Conservation (phyloP, 2,797 vertebrate species). For the Pangasius djambal region DNA sequence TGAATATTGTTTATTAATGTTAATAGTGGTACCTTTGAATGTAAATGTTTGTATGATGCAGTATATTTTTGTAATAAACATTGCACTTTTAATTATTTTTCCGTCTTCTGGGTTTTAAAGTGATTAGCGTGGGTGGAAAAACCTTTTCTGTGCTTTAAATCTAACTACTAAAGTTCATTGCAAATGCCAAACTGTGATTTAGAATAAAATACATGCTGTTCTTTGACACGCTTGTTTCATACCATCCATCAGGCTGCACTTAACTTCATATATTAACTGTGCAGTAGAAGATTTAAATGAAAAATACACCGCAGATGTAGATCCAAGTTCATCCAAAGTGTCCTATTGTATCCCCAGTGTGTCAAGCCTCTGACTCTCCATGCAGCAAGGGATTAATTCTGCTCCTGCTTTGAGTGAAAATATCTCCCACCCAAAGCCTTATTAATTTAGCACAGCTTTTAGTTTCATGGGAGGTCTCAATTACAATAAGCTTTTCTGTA, state of each 20-base stretch:
- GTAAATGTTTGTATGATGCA: conserved; percentile 23
- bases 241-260: conserved; percentile 10
- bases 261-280: conserved; percentile 4
- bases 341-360: background rate
- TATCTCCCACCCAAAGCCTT: conserved; percentile 24
- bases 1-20: conserved; percentile 11
- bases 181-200: conserved; percentile 3
- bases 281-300: background rate
- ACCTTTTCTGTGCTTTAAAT: background rate
- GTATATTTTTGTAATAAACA: conserved; percentile 56
- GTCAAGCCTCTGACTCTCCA: background rate
- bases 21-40: background rate
- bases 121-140: background rate
- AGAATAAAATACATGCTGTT: background rate
- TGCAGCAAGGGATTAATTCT: conserved; percentile 18
- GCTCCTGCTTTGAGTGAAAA: background rate
- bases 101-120: background rate
- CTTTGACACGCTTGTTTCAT: background rate
- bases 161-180: background rate
- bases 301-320: conserved; percentile 6
- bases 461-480: conserved; percentile 17
- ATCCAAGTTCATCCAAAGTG: conserved; percentile 15
- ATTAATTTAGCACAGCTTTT: conserved; percentile 27
- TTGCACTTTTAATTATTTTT: conserved; percentile 20
- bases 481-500: conserved; percentile 34